A percentile compares a stretch with the other conserved stretches of the same genome.
phyloP scores from a whole-genome alignment of 2,113 vertebrate genomes.

The Noctilio leporinus region DNA sequence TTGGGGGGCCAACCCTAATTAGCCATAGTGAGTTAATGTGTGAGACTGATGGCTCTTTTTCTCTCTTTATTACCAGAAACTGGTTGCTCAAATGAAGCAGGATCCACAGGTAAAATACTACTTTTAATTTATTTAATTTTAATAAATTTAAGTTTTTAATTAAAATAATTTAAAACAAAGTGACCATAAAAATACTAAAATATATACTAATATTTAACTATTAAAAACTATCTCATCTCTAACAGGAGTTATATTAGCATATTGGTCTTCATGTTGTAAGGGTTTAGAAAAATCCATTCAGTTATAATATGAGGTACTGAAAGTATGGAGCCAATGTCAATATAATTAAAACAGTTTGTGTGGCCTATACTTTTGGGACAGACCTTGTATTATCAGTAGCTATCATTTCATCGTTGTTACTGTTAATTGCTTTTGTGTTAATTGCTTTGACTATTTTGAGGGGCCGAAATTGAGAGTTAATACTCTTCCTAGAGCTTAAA shows the following conservation, averaged over 20 bases:
- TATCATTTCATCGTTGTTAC: constrained; percentile 41
- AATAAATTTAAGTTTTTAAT: no score
- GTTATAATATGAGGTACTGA: background rate
- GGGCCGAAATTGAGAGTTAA: background rate
- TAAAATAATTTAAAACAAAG: constrained; percentile 44
- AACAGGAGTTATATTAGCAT: background rate
- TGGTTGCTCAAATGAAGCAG: constrained; percentile 99
- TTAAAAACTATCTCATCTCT: background rate
- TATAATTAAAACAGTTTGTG: no score
- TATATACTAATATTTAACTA: constrained; percentile 1
- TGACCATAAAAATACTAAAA: constrained; percentile 38
- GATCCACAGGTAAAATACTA: constrained; percentile 92
- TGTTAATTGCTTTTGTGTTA: constrained; percentile 26
- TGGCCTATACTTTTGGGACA: no score
- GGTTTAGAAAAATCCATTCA: constrained; percentile 23
- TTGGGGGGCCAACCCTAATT: background rate
- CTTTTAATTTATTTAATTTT: constrained; percentile 44
- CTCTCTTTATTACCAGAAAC: constrained; percentile 85
- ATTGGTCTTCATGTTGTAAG: constrained; percentile 15
- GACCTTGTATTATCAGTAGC: no score
- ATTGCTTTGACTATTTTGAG: constrained; percentile 37
- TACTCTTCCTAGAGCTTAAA: background rate
- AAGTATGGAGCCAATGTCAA: no score
- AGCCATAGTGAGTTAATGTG: background rate
- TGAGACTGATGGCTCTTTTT: constrained; percentile 65